Conservation (phyloP, 35 echinoderm and acorn worm genomes). For the Apostichopus californicus region DNA sequence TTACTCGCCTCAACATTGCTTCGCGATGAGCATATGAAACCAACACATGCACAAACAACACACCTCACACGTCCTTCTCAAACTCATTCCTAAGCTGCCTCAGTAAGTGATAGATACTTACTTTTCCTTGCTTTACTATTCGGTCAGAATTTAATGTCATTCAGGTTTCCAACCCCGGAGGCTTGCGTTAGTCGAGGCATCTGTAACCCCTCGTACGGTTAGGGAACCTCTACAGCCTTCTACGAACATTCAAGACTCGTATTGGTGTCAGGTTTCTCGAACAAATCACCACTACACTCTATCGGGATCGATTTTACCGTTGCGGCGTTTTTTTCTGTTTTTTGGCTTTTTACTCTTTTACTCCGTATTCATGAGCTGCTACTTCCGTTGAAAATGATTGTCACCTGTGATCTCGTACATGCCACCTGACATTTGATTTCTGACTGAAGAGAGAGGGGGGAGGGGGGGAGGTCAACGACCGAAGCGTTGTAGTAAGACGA, state of each 20-base stretch:
- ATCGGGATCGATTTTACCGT: conserved; percentile 30
- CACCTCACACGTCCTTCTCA: not conserved
- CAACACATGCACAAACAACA: not conserved
- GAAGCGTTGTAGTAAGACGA: not conserved
- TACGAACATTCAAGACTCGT: conserved; percentile 32
- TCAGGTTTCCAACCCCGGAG: not conserved
- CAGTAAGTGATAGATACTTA: not conserved
- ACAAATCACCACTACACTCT: conserved; percentile 16
- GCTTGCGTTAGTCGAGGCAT: not conserved
- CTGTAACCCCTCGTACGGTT: conserved; percentile 7
- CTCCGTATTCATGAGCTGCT: not conserved
- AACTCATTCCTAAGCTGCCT: not conserved
- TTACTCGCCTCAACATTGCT: too few species aligned
- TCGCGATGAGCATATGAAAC: not conserved
- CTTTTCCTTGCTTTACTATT: not conserved
- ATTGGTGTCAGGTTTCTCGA: conserved; percentile 39
- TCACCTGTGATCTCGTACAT: conserved; percentile 18
- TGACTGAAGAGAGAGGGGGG: not conserved
- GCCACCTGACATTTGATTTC: conserved; percentile 4
- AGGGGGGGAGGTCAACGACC: not conserved
- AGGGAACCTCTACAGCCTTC: conserved; percentile 6
- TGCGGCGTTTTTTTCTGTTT: not conserved
- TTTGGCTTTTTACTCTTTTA: not conserved
- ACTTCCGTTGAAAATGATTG: not conserved
- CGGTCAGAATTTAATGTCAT: conserved; percentile 9